Evolutionary conservation across 2,113 vertebrate genomes (phyloP), one percentile per base, ranked within the genome.

Genomic region (Micromys minutus): DNA sequence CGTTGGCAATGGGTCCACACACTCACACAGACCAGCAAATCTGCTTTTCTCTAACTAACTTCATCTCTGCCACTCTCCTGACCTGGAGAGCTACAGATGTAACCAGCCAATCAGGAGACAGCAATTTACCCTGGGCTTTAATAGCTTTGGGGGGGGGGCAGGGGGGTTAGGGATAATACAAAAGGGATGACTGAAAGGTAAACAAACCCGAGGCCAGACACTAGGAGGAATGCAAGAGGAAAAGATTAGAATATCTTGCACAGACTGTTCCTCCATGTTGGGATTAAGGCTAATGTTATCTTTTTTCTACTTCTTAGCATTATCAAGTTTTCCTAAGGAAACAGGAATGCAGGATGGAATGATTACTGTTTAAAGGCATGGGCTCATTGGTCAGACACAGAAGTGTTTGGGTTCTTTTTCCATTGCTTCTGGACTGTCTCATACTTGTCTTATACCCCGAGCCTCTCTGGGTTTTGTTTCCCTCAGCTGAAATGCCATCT

Each of bases 311-410:
- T 45, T 86, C 67, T 87, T n/a, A 65, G 83, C 55, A 17, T 67
- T 74, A 79, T 72, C 61, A 61, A 45, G 24, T 84, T 84, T 91
- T 89, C 69, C 83, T 91, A 65, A 93, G 91, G 39, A 26, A 69
- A 34, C 36, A 31, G 31, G 50, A 79, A 36, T 17, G 77, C 31
- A 34, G 31, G 5, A 90, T 24, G 52, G 61, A 85, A 87, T 80
- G 57, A 76, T 77, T n/a, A n/a, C 39, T 45, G 55, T 63, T 91
- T 88, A 88, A 89, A 97, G 61, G 59, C n/a, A 45, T n/a, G 81
- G 57, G 45, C 19, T 72, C 59, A 42, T 59, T 24, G 79, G 34
- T 65, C 57, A 91, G 63, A 84, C 50, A 94, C 72, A 81, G 55
- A 19, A 57, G n/a, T 63, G 19, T 47, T 93, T 36, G 36, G 50